Evolutionary conservation across 1,140 invertebrate genomes (phyloP), one percentile per base, ranked within the genome.

Genomic region (Catajapyx aquilonaris): DNA sequence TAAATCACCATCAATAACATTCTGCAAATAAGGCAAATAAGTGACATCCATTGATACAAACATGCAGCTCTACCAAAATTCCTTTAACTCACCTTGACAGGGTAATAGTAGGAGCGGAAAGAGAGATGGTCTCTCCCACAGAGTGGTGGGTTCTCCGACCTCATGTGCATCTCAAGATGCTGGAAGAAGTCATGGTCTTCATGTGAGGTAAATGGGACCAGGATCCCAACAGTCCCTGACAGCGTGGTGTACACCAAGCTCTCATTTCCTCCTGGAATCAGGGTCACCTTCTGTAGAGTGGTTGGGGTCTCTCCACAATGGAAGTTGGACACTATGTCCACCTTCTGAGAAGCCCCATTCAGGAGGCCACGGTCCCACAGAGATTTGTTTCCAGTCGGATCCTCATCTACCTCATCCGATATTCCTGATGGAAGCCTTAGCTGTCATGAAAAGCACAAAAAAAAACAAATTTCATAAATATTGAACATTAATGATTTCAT

Each of bases 151-250:
- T 96, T 84, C 57, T 98, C 93, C 34, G 84, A 86, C 30, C 95
- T 64, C 88, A 99, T 93, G 55, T 99, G 91, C 94, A 99, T 98
- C 57, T 99, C 95, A 35, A 99, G 60, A 64, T 97, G 87, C 57
- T 97, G 93, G 61, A 99, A 98, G 52, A 98, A 97, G 52, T 98
- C 93, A 47, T 93, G 88, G 56, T 98, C 93, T 64, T 99, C 94
- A 50, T 93, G 78, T 20, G 90, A 94, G 0, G 90, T 93, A 48
- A 99, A 98, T 0, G 95, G 91, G 9, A 98, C 83, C 3, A 99
- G 62, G 23, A 95, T 90, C 2, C 94, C 95, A 1, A 99, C 78
- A 4, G 84, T 76, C 9, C 95, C 95, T 43, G 85, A 91, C 1
- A 98, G 51, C 0, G 94, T 98, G 0, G 90, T 85, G 50, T 98